Base-by-base conservation (phyloP, 2,113 vertebrate genomes). In the Cyrtonyx montezumae region DNA sequence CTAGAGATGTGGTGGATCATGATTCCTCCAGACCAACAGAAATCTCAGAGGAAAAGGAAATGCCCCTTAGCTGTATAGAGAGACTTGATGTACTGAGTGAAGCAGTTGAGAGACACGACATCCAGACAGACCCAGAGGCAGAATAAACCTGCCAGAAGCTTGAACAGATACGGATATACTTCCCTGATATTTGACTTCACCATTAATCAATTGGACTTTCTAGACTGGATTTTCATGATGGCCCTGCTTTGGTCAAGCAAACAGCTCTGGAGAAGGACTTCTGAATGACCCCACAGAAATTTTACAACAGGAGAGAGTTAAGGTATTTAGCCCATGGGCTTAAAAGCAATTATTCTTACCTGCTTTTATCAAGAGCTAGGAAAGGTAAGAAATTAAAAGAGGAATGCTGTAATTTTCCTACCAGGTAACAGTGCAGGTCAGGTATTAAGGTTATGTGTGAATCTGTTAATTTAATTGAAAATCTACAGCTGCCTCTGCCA, bases 391-490 rank as follows among this genome's bases (percentile, higher is more conserved):
- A 89, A 79, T 88, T 63, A 18, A 26, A n/a, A 87, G 46, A 89
- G 17, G 62, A 90, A 94, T 63, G 49, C 49, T 61, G 25, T 79
- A 56, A 66, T 68, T 93, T 90, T 93, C 69, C 37, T 79, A 66
- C 19, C 63, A 66, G 25, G 8, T 26, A 58, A 59, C 6, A 49
- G 34, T 34, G 84, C 25, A 66, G 77, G 48, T 90, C 79, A 75
- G 83, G 23, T 48, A 71, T 86, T 79, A 90, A 53, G 37, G 51
- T 53, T 74, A 11, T 66, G 43, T 32, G 34, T 28, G 91, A 91
- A 59, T 82, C 70, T 70, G 73, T 79, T 77, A 83, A 71, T 75
- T 90, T 71, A 78, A 74, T 78, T 84, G 59, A 87, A 96, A 94
- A 77, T 34, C 74, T 86, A 37, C 25, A 59, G 62, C 59, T 84